Base-by-base conservation (phyloP, 92 coral and sea anemone genomes). In the Blastomussa wellsi region DNA sequence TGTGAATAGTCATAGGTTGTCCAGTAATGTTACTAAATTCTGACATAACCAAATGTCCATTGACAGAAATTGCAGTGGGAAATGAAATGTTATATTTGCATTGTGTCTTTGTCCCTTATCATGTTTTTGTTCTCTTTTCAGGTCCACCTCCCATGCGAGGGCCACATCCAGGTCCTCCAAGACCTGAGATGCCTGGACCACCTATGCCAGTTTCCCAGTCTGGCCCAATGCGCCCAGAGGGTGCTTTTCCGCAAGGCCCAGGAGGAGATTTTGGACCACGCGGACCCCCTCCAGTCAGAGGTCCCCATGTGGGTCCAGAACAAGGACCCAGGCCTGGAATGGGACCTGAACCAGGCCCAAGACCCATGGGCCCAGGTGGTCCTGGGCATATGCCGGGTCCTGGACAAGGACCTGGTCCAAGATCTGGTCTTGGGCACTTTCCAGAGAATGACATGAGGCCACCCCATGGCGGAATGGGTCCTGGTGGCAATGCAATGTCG, bases 181-280 rank as follows among this genome's bases (percentile, higher is more conserved):
- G 92, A 29, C 93, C 88, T 6, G 89, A 66, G 13, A 86, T 89
- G 68, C 92, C 92, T 39, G 93, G 96, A 55, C 94, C 94, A 42
- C 92, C 88, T 51, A 88, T 93, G 96, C 88, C 90, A 74, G 89
- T 77, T 31, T 93, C 90, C 78, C 87, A 83, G 44, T 68, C 69
- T 2, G 87, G 87, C 8, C 87, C 87, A 42, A 33, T 74, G 39
- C 80, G 87, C 13, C 88, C 83, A 66, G 82, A 78, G n/a, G 78
- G 77, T 37, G 73, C 83, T 67, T 76, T 87, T 86, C 84, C 91
- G 75, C 88, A 83, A 51, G 91, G 91, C 31, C 89, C 86, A 12
- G 91, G 86, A 51, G 88, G 87, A 74, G 89, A 83, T 72, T 83
- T 87, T 80, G 92, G 93, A 12, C 90, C 84, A 35, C 84, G 91